These are phyloP conservation scores for Hemibagrus guttatus DNA, from an alignment of 2,797 vertebrate species.

Conservation along the genomic window DNA sequence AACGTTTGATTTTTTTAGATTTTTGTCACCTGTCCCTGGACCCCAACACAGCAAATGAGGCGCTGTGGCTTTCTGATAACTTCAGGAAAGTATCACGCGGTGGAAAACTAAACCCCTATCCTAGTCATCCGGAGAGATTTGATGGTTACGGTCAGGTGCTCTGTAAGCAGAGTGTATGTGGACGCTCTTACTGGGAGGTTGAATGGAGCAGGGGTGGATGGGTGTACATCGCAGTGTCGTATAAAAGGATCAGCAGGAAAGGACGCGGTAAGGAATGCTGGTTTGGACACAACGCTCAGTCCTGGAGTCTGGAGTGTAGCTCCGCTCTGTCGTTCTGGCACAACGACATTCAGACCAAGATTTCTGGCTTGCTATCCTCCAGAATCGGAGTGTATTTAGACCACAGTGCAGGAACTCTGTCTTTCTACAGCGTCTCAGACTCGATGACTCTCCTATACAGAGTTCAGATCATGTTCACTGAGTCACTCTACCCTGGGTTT, in stretches of 20 bases:
- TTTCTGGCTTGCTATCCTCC: neutral
- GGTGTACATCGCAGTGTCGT: constrained; percentile 40
- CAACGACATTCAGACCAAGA: constrained; percentile 31
- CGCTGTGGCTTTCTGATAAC: constrained; percentile 31
- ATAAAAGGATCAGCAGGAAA: constrained; percentile 49
- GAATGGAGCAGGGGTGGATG: constrained; percentile 44
- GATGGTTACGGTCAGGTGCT: constrained; percentile 41
- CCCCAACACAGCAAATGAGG: constrained; percentile 31
- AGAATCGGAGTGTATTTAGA: constrained; percentile 52
- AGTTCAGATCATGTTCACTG: constrained; percentile 46
- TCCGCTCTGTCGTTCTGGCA: constrained; percentile 37
- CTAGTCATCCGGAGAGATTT: constrained; percentile 48
- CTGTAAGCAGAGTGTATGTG: constrained; percentile 45
- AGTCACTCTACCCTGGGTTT: constrained; percentile 47
- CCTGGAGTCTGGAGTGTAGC: constrained; percentile 43
- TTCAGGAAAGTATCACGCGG: constrained; percentile 26
- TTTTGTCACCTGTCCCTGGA: constrained; percentile 34
- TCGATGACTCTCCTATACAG: constrained; percentile 45
- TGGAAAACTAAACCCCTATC: constrained; percentile 1
- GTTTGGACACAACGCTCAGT: constrained; percentile 49
- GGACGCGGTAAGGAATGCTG: constrained; percentile 33
- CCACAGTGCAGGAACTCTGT: constrained; percentile 41
- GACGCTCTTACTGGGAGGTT: constrained; percentile 54
- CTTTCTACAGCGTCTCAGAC: constrained; percentile 50
- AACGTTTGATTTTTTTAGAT: constrained; percentile 32